Evolutionary conservation across 2,888 invertebrate genomes (phyloP), one percentile per base, ranked within the genome.

Genomic region (Stenoptilia bipunctidactyla): DNA sequence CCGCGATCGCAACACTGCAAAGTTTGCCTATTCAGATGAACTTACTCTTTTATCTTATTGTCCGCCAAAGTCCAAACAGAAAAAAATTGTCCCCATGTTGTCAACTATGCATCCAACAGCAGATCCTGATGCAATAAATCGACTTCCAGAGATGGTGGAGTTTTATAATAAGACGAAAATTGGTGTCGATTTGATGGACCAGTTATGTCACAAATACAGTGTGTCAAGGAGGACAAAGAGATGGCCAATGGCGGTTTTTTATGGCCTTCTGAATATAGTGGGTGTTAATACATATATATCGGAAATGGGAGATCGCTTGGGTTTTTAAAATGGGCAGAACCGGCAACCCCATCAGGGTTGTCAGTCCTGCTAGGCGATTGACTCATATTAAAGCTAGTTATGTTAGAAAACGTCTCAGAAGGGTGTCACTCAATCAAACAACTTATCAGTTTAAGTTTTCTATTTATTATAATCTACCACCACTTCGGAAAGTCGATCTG

Each of bases 21-120:
- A 34, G 36, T 44, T 41, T 41, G 41, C 41, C 34, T 41, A 36
- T 41, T 15, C 13, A 15, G 39, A 15, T 12, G 37, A 37, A 30
- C 41, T 41, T 30, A 41, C 41, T 13, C 38, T 41, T 34, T 40
- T 44, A 27, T 44, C 39, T 34, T 44, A 41, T 39, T 36, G 36
- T 15, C 44, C 44, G 9, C 41, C 39, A 39, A 44, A 39, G 37
- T 37, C 27, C 33, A 41, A 34, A 37, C 27, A 44, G 13, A 43
- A 44, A 37, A 44, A 44, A 39, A 30, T 34, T 30, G 36, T 39
- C 12, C 34, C 35, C 34, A 30, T 39, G 36, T 37, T 41, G 35
- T 41, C 41, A 37, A 41, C 44, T 34, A 37, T 44, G 39, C 44
- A 44, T 30, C 6, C 34, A 38, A 38, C 38, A 35, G 35, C 38